A percentile compares a stretch with the other conserved stretches of the same genome.
phyloP scores from a whole-genome alignment of 1,140 invertebrate species.

The Drosophila kanapiae region DNA sequence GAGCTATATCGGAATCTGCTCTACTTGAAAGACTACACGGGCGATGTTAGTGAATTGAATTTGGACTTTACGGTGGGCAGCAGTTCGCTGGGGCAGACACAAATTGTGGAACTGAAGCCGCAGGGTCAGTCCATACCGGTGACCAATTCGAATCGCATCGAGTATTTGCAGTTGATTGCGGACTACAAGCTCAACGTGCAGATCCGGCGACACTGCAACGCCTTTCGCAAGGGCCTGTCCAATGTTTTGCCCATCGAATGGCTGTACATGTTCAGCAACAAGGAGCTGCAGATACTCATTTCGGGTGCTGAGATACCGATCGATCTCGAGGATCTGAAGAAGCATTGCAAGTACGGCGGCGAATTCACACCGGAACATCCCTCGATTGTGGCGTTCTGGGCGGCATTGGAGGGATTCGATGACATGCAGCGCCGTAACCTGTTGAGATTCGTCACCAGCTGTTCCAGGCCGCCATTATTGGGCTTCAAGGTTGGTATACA shows the following conservation, averaged over 20 bases:
- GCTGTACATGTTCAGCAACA: slow-evolving; percentile 97
- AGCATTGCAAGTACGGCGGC: slow-evolving; percentile 93
- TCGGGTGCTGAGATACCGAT: slow-evolving; percentile 97
- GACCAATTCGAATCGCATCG: slow-evolving; percentile 95
- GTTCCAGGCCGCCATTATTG: slow-evolving; percentile 97
- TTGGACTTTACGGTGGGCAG: slow-evolving; percentile 97
- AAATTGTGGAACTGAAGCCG: slow-evolving; percentile 95
- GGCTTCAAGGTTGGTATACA: slow-evolving; percentile 93
- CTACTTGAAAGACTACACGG: slow-evolving; percentile 93
- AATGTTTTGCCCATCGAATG: slow-evolving; percentile 96
- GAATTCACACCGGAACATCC: slow-evolving; percentile 93
- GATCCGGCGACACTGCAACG: slow-evolving; percentile 93
- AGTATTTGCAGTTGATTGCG: slow-evolving; percentile 98
- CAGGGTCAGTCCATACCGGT: slow-evolving; percentile 95
- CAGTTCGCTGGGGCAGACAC: slow-evolving; percentile 95
- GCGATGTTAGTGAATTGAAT: slow-evolving; percentile 92
- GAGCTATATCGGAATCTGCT: slow-evolving; percentile 96
- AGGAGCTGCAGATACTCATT: slow-evolving; percentile 97
- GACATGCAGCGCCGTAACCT: slow-evolving; percentile 94
- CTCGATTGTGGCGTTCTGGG: slow-evolving; percentile 93
- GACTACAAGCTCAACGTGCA: slow-evolving; percentile 98
- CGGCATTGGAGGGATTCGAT: slow-evolving; percentile 92
- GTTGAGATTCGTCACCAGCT: slow-evolving; percentile 98
- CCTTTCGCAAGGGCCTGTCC: slow-evolving; percentile 94
- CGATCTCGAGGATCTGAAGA: slow-evolving; percentile 94